Evolutionary conservation across 1,140 invertebrate species (phyloP), one percentile per base, ranked within the genome.

Genomic region (Dryas iulia): DNA sequence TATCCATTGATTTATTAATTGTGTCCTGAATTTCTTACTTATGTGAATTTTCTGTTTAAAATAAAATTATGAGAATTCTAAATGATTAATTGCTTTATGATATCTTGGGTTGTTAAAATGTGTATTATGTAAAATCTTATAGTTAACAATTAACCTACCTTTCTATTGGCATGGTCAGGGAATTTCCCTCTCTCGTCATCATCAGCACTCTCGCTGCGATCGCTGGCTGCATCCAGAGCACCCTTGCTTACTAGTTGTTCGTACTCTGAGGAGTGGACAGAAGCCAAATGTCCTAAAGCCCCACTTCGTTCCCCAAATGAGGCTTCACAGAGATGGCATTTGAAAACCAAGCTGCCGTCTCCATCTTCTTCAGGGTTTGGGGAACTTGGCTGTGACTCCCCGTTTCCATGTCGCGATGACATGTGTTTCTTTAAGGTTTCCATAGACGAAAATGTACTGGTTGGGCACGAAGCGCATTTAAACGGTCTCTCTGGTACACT

Each of bases 291-390:
- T 14, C 95, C 94, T 25, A 98, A 88, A 30, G 96, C 96, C 7
- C 96, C 95, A 59, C 95, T 93, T 0, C 97, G 93, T 26, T 96
- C 95, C 0, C 93, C 93, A 78, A 96, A 98, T 0, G 97, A 97
- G 10, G 94, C 95, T 74, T 98, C 97, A 84, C 97, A 98, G 0
- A 98, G 92, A 87, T 98, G 97, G 81, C 98, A 99, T 84, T 98
- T 98, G 92, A 97, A 98, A 0, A 97, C 97, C 28, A 96, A 90
- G 68, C 97, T 96, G 5, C 76, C 84, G 59, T 82, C 80, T n/a
- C 70, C 77, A 24, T 92, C 89, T 52, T 93, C 92, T 70, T 90
- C 89, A 10, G 83, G 77, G 7, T 87, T 91, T 0, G 93, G 87
- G 0, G 86, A 92, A 1, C 56, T 75, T 30, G 87, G 84, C 23